phyloP scores from a whole-genome alignment of 2,797 vertebrate genomes.

The Halcyon badia region DNA sequence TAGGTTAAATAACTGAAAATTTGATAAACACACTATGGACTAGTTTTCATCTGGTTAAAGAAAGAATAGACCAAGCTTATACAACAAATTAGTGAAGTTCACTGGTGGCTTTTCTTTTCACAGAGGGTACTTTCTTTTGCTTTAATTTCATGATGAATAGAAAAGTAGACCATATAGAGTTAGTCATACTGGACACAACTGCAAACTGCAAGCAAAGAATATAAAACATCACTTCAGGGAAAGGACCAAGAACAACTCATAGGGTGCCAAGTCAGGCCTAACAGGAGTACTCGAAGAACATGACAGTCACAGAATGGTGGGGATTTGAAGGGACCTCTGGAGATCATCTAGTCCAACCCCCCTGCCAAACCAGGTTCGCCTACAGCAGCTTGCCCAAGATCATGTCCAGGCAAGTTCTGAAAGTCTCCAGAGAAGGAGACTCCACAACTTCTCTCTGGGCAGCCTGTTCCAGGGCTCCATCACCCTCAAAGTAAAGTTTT shows the following conservation, averaged over 20 bases:
- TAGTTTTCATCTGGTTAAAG: not conserved
- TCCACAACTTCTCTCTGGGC: too few species aligned
- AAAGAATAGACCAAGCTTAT: rapidly evolving
- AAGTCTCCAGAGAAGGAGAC: too few species aligned
- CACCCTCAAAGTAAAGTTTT: too few species aligned
- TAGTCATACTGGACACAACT: not conserved
- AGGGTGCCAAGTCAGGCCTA: not conserved
- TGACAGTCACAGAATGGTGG: not conserved
- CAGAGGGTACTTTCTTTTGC: not conserved
- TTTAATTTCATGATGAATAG: not conserved
- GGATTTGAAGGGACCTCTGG: not conserved
- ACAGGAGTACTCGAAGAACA: not conserved
- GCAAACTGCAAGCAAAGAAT: not conserved
- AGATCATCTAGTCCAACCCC: not conserved
- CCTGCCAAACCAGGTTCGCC: not conserved
- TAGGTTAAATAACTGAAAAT: not conserved
- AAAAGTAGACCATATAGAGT: not conserved
- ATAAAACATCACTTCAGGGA: not conserved
- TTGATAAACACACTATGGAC: not conserved
- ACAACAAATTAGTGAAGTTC: not conserved
- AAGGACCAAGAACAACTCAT: not conserved
- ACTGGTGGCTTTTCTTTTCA: not conserved
- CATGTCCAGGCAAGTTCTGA: too few species aligned
- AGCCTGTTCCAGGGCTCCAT: too few species aligned
- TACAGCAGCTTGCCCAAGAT: not conserved